Evolutionary conservation across 2,113 vertebrate genomes (phyloP).

Genomic region (Crotalus viridis): DNA sequence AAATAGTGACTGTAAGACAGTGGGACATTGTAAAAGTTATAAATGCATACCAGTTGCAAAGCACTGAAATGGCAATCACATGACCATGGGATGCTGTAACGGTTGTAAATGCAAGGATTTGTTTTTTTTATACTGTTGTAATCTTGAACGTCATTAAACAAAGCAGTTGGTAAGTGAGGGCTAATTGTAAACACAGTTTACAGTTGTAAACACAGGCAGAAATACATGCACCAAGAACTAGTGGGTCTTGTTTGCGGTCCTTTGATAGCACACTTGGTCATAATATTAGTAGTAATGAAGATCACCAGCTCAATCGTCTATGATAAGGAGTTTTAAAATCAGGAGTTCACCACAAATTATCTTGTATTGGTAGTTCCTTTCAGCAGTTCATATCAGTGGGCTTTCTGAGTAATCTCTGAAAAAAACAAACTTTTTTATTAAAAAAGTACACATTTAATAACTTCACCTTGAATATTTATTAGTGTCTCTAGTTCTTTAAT

Average conservation of each 20-base stretch:
- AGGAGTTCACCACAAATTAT: background rate
- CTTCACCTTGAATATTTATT: background rate
- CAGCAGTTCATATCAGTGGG: background rate
- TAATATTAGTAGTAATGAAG: background rate
- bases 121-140: background rate
- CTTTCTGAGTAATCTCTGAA: background rate
- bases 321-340: background rate
- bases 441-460: background rate
- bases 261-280: background rate
- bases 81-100: background rate
- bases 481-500: background rate
- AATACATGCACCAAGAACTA: background rate
- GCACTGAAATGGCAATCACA: background rate
- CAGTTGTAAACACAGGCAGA: background rate
- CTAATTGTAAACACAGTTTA: background rate
- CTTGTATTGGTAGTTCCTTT: background rate
- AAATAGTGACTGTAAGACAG: background rate
- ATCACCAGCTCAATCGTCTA: background rate
- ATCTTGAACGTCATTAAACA: background rate
- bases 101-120: background rate
- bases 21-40: background rate
- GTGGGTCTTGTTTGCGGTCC: background rate
- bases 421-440: background rate
- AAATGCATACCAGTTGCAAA: background rate
- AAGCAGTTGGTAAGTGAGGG: background rate